Percentiles rank a stretch among this genome's conserved stretches.
Evolutionary conservation across 2,113 vertebrate species (phyloP).

Genomic region (Gambusia holbrooki): DNA sequence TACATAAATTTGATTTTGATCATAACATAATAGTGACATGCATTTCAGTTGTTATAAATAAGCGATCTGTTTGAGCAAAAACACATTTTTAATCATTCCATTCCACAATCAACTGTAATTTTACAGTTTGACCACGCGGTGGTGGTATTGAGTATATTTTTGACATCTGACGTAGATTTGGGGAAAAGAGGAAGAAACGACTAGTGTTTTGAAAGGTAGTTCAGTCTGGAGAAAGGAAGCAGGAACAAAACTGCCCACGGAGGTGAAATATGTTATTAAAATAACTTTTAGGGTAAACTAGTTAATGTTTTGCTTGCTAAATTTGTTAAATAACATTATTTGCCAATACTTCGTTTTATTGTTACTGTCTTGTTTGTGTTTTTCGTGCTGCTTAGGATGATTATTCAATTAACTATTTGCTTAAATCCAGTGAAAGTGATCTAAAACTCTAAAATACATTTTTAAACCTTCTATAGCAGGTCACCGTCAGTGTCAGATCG

Average conservation of each 20-base stretch:
- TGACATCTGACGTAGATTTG: neutral
- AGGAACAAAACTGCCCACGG: neutral
- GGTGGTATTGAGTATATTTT: conserved; percentile 23
- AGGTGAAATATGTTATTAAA: neutral
- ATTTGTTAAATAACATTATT: neutral
- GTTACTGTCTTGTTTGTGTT: neutral
- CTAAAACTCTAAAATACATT: neutral
- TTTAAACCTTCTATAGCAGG: neutral
- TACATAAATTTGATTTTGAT: neutral
- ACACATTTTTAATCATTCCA: neutral
- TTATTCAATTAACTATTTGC: neutral
- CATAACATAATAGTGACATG: too few relatives aligned
- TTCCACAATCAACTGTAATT: conserved; percentile 2
- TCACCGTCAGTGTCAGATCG: neutral
- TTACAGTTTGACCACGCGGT: neutral
- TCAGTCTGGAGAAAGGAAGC: neutral
- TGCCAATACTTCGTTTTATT: neutral
- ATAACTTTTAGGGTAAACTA: neutral
- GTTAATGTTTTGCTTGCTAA: neutral
- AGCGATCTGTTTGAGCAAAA: neutral
- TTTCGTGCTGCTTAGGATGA: neutral
- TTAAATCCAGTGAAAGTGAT: neutral
- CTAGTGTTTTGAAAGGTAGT: too few relatives aligned
- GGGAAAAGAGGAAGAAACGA: conserved; percentile 38
- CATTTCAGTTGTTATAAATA: neutral